A percentile compares a stretch with the other conserved stretches of the same genome.
These are phyloP conservation scores for Chlorops oryzae DNA, from an alignment of 1,140 invertebrate species.

Conservation along the genomic window DNA sequence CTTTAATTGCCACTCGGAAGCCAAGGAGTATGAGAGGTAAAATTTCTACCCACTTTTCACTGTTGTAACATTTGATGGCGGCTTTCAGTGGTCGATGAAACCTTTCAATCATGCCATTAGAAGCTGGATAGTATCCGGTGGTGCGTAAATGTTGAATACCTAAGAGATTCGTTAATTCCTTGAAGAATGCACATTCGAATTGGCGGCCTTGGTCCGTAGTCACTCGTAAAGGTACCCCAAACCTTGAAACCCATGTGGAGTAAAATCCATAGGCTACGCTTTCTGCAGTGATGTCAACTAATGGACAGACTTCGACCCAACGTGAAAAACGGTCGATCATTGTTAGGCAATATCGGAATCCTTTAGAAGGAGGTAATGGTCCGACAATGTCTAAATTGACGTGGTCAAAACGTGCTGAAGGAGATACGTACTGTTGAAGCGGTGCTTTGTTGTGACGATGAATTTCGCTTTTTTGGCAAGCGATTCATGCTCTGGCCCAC, in stretches of 20 bases:
- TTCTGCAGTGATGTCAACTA: slow-evolving; percentile 33
- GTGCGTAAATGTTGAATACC: slow-evolving; percentile 28
- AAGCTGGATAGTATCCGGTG: slow-evolving; percentile 43
- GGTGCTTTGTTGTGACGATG: slow-evolving; percentile 4
- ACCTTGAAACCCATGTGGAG: slow-evolving; percentile 39
- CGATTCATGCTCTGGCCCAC: neutral
- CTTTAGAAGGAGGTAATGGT: too few relatives aligned
- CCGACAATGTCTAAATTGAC: too few relatives aligned
- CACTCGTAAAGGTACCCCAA: slow-evolving; percentile 28
- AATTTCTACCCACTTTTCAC: slow-evolving; percentile 29
- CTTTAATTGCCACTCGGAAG: slow-evolving; percentile 35
- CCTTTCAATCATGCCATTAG: slow-evolving; percentile 47
- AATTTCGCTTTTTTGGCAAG: slow-evolving; percentile 7
- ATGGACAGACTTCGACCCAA: slow-evolving; percentile 32
- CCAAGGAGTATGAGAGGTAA: slow-evolving; percentile 48
- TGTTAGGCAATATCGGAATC: slow-evolving; percentile 21
- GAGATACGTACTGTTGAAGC: neutral
- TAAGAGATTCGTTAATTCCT: slow-evolving; percentile 16
- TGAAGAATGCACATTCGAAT: slow-evolving; percentile 27
- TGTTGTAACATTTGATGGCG: slow-evolving; percentile 22
- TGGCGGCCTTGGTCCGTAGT: slow-evolving; percentile 40
- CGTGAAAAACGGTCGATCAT: slow-evolving; percentile 29
- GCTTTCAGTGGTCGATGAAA: slow-evolving; percentile 30
- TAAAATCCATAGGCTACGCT: slow-evolving; percentile 36
- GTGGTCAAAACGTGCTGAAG: neutral